Conservation (phyloP, 2,888 invertebrate species). For the Acrobasis consociella region DNA sequence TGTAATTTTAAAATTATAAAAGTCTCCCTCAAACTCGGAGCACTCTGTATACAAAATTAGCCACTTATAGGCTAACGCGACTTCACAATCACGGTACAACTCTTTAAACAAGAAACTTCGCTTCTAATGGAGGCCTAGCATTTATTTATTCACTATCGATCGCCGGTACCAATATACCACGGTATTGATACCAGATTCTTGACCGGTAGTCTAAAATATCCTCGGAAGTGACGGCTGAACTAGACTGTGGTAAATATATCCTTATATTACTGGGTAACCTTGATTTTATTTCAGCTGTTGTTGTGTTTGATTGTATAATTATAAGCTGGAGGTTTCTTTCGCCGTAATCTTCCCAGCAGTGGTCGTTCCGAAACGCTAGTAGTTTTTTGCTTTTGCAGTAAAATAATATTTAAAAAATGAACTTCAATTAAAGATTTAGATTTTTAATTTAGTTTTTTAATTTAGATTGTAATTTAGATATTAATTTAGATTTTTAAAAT, state of each 20-base stretch:
- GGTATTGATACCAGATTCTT: constrained; percentile 18
- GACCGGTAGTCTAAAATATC: constrained; percentile 15
- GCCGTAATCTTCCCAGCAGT: too few species aligned
- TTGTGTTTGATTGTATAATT: background rate
- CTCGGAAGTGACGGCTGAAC: constrained; percentile 2
- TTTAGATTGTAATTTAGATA: too few species aligned
- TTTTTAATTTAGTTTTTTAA: too few species aligned
- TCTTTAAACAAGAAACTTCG: constrained; percentile 19
- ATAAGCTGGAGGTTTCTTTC: too few species aligned
- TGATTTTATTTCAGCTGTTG: constrained; percentile 13
- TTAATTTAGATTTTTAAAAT: too few species aligned
- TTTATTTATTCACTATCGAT: constrained; percentile 24
- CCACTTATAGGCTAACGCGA: constrained; percentile 4
- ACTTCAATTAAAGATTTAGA: too few species aligned
- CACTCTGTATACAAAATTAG: constrained; percentile 15
- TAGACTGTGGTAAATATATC: constrained; percentile 19
- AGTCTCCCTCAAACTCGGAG: too few species aligned
- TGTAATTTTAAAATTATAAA: too few species aligned
- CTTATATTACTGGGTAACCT: constrained; percentile 15
- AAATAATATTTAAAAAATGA: too few species aligned
- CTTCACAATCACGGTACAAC: constrained; percentile 21
- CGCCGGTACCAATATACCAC: constrained; percentile 9
- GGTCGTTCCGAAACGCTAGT: too few species aligned
- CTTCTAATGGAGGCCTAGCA: constrained; percentile 11
- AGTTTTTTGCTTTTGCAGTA: too few species aligned